phyloP scores from a whole-genome alignment of 2,888 invertebrate species.

The Gymnocheta viridis region DNA sequence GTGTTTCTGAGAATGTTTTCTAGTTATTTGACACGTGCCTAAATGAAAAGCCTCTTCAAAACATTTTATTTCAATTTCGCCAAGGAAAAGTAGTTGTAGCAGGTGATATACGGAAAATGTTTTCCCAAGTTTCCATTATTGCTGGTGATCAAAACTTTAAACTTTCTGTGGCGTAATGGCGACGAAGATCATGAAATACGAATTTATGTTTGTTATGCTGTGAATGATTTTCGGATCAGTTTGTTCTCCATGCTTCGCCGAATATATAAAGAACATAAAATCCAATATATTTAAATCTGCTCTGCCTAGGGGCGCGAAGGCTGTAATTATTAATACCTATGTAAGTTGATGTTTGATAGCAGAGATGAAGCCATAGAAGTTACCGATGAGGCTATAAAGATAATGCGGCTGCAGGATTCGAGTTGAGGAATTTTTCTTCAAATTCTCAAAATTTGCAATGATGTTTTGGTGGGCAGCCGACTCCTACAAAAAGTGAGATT shows the following conservation, averaged over 20 bases:
- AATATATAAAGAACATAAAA: conserved; percentile 74
- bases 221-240: conserved; percentile 64
- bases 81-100: too few species aligned
- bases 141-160: conserved; percentile 64
- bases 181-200: conserved; percentile 12
- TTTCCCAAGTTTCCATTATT: too few species aligned
- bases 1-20: too few species aligned
- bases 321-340: background rate
- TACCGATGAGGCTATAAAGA: background rate
- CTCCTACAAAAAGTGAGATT: conserved; percentile 72
- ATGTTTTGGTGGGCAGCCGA: conserved; percentile 58
- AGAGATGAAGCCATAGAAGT: background rate
- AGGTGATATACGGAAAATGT: too few species aligned
- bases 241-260: conserved; percentile 73
- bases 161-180: conserved; percentile 57
- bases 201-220: conserved; percentile 36
- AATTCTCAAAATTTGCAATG: conserved; percentile 50
- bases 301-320: background rate
- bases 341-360: background rate
- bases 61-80: too few species aligned
- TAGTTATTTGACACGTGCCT: too few species aligned
- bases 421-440: conserved; percentile 10
- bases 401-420: background rate
- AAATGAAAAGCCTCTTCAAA: too few species aligned
- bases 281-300: conserved; percentile 20